A percentile compares a stretch with the other conserved stretches of the same genome.
Evolutionary conservation across 2,113 vertebrate species (phyloP).

Genomic region (Tyto alba): DNA sequence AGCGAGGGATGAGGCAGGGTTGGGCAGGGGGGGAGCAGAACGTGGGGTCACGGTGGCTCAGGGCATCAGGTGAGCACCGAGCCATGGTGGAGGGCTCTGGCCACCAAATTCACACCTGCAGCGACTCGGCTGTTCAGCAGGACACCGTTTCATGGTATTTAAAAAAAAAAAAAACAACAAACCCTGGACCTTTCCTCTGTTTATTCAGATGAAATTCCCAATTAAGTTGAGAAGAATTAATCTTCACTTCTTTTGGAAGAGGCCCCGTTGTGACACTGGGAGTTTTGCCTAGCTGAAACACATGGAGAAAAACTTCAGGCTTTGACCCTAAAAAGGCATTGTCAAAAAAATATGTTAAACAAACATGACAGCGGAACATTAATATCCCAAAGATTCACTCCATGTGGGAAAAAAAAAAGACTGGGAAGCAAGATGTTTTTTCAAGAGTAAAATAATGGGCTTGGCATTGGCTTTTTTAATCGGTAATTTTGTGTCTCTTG

Average conservation of each 20-base stretch:
- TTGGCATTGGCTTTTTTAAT: neutral
- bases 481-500: slow-evolving; percentile 14
- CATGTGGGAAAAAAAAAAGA: neutral
- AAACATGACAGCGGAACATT: slow-evolving; percentile 15
- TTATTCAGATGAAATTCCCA: slow-evolving; percentile 13
- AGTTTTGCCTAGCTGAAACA: slow-evolving; percentile 24
- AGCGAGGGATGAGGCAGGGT: neutral
- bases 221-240: slow-evolving; percentile 13
- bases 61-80: neutral
- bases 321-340: slow-evolving; percentile 40
- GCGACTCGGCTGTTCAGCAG: neutral
- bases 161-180: neutral
- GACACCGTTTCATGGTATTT: neutral
- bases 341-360: slow-evolving; percentile 32
- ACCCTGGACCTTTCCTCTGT: neutral
- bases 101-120: neutral
- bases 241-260: neutral
- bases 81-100: neutral
- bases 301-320: slow-evolving; percentile 32
- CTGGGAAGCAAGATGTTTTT: neutral
- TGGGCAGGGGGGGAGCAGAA: neutral
- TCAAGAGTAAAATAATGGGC: slow-evolving; percentile 27
- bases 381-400: slow-evolving; percentile 27
- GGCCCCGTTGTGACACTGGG: neutral
- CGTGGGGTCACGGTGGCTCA: neutral